Percentiles rank a stretch among this genome's conserved stretches.
phyloP scores from a whole-genome alignment of 2,888 invertebrate species.

The Branchipolynoe longqiensis region DNA sequence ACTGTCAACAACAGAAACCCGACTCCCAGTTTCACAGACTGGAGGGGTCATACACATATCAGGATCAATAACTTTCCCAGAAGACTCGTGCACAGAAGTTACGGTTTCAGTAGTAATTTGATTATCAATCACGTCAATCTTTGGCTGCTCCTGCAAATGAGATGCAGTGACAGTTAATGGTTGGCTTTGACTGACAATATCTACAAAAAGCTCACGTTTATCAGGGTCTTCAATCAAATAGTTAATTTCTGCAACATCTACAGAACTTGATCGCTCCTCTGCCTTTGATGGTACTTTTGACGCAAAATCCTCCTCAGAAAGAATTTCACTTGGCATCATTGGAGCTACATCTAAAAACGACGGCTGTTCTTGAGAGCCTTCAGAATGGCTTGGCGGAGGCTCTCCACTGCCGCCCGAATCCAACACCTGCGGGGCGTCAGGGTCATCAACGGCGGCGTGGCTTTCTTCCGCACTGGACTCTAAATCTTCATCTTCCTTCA shows the following conservation, averaged over 20 bases:
- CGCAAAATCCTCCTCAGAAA: slow-evolving; percentile 12
- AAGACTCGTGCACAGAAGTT: slow-evolving; percentile 3
- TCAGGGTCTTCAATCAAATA: background rate
- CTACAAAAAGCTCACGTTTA: slow-evolving; percentile 6
- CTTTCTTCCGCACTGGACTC: background rate
- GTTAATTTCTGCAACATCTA: background rate
- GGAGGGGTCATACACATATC: background rate
- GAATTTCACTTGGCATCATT: slow-evolving; percentile 42
- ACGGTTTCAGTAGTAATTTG: slow-evolving; percentile 20
- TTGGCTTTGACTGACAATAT: background rate
- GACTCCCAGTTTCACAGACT: background rate
- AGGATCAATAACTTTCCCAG: background rate
- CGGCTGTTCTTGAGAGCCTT: slow-evolving; percentile 4
- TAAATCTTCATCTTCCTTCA: slow-evolving; percentile 2
- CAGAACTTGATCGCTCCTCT: slow-evolving; percentile 18
- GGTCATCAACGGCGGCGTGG: slow-evolving; percentile 9
- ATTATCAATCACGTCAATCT: slow-evolving; percentile 36
- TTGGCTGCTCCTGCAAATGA: slow-evolving; percentile 61
- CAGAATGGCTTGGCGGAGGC: background rate
- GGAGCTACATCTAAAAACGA: slow-evolving; percentile 43
- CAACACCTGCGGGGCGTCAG: slow-evolving; percentile 23
- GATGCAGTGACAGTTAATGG: background rate
- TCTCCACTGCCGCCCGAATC: slow-evolving; percentile 19
- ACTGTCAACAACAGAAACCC: slow-evolving; percentile 31
- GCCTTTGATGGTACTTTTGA: slow-evolving; percentile 48